Base-by-base conservation (phyloP, 2,797 vertebrate genomes). In the Leuciscus waleckii region DNA sequence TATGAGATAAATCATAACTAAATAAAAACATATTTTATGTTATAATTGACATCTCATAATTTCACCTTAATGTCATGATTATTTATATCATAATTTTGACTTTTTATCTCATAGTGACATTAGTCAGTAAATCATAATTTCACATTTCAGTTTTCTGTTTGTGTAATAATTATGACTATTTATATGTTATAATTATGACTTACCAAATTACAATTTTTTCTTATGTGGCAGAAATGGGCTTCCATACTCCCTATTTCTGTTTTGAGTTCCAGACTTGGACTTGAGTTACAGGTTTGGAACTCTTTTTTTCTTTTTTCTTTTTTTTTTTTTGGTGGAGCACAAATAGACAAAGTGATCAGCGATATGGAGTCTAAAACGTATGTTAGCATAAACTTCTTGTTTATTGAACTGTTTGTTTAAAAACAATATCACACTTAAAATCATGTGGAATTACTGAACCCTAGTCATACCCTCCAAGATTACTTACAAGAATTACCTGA, bases 401-500 rank as follows among this genome's bases (percentile, higher is more conserved):
- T 65, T 29, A 16, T 29, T 65, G 9, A 58, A 58, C 5, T 14
- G 29, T 14, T 17, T 65, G 1, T 63, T 26, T 63, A 32, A 32
- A 65, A 65, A 29, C 5, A 32, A 65, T 4, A 32, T 32, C 26
- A 65, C 26, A 65, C n/a, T 63, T 23, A 10, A 32, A 73, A 70
- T 41, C 13, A 41, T n/a, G 7, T 71, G 37, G 41, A 70, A 73
- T 49, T 29, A 19, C 0, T 21, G 17, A 54, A 13, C 32, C 3
- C 11, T 39, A 37, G 17, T 23, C 29, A 54, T n/a, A 37, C 1
- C 8, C 10, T 81, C 14, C 11, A 58, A 26, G 2, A 39, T 46
- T 37, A 11, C 37, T 68, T 67, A 65, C 14, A 51, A 21, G 0
- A 82, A 41, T 32, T 78, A 87, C 86, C 86, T 56, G 86, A 96